Conservation (phyloP, 2,888 invertebrate species). For the Antitype chi region DNA sequence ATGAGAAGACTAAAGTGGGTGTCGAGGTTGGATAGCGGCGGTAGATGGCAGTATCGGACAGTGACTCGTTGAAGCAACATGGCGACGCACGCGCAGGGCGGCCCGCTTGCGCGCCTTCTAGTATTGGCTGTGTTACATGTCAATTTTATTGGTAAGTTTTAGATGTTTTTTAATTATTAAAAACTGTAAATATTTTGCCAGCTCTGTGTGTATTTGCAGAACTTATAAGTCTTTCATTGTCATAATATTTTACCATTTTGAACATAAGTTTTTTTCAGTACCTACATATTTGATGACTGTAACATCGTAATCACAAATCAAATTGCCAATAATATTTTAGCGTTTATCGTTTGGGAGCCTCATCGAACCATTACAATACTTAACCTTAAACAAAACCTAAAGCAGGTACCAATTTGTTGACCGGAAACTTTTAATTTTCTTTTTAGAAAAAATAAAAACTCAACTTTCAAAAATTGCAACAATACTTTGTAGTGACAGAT, state of each 20-base stretch:
- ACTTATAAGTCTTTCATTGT: neutral
- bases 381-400: neutral
- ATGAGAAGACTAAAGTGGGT: slow-evolving; percentile 75
- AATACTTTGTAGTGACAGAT: slow-evolving; percentile 49
- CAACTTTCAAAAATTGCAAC: slow-evolving; percentile 38
- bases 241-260: neutral
- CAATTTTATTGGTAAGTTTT: slow-evolving; percentile 86
- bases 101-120: slow-evolving; percentile 86
- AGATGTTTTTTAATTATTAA: neutral
- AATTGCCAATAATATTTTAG: neutral
- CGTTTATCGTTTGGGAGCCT: neutral
- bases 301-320: neutral
- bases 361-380: neutral
- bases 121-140: slow-evolving; percentile 85
- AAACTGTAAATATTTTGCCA: neutral
- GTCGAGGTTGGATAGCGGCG: slow-evolving; percentile 71
- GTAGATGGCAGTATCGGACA: slow-evolving; percentile 83
- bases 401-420: neutral
- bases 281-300: neutral
- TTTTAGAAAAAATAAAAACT: slow-evolving; percentile 4
- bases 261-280: neutral
- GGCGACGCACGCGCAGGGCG: slow-evolving; percentile 82
- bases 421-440: neutral
- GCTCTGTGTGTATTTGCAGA: neutral
- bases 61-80: slow-evolving; percentile 84